phyloP scores from a whole-genome alignment of 1,140 invertebrate genomes.

The Lepidurus apus region DNA sequence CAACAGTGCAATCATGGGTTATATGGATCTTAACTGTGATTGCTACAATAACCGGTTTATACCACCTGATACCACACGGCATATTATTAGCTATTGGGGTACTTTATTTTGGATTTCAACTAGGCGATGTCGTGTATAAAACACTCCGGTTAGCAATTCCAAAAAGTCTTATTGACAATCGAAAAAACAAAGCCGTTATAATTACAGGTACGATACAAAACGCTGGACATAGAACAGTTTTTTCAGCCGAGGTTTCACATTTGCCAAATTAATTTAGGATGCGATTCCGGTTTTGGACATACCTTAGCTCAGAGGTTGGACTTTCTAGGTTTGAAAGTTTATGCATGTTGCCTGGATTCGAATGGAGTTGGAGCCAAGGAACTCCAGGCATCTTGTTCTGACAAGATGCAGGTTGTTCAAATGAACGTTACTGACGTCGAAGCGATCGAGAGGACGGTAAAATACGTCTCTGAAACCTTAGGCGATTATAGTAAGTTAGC shows the following conservation, averaged over 20 bases:
- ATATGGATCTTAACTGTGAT: not conserved
- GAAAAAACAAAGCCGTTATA: conserved; percentile 36
- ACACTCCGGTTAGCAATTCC: conserved; percentile 31
- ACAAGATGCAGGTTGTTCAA: conserved; percentile 40
- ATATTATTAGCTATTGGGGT: conserved; percentile 7
- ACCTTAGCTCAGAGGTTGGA: conserved; percentile 45
- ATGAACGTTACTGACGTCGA: conserved; percentile 45
- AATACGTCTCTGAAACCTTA: conserved; percentile 24
- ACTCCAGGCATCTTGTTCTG: conserved; percentile 42
- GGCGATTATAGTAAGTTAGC: conserved; percentile 18
- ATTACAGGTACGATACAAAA: conserved; percentile 36
- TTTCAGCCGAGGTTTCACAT: not conserved
- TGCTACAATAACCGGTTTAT: not conserved
- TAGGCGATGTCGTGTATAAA: conserved; percentile 34
- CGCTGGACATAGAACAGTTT: not conserved
- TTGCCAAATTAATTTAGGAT: conserved; percentile 39
- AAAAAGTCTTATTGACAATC: conserved; percentile 30
- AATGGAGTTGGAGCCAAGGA: conserved; percentile 45
- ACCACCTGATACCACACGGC: not conserved
- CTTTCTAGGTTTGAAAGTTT: conserved; percentile 46
- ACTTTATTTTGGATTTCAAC: conserved; percentile 23
- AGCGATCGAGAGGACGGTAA: conserved; percentile 37
- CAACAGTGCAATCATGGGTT: not conserved
- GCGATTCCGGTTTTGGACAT: conserved; percentile 46
- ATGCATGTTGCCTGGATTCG: conserved; percentile 47